Evolutionary conservation across 1,140 invertebrate genomes (phyloP), one percentile per base, ranked within the genome.

Genomic region (Matsumurasca onukii): DNA sequence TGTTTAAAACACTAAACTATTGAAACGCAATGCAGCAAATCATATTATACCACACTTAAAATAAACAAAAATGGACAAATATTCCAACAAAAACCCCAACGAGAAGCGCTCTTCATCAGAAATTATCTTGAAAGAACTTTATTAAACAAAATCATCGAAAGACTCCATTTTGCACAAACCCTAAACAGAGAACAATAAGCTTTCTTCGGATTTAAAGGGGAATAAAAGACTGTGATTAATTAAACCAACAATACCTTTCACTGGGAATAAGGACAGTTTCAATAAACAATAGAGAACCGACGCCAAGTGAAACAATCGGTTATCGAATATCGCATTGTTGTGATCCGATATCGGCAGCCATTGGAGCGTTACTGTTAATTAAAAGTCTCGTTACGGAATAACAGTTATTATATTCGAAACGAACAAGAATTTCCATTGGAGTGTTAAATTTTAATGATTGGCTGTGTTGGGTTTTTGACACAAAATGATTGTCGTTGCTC

Each of bases 131-230:
- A n/a, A n/a, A 3, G 49, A 17, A 51, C n/a, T 22, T 22, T 20
- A 51, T 51, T 51, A 57, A 61, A 71, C 70, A 69, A 70, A 73
- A 66, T 61, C 48, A 67, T 67, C 30, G 22, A 27, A 9, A 12
- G 25, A 59, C 24, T 27, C 30, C 9, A 27, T 59, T 59, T 29
- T 13, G 15, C n/a, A 59, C 25, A 27, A 59, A 59, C 22, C 15
- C 25, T 27, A 59, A n/a, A n/a, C n/a, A 59, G 24, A 29, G 55
- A 24, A 59, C 55, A 59, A 59, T 59, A 59, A 59, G 25, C 55
- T 59, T 39, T 17, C 34, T 39, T 17, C 13, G 30, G 24, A 59
- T 13, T 27, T 27, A 59, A 59, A 22, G 13, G 20, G 22, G 49
- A 22, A 22, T 52, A 52, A 59, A 59, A 59, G 55, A 27, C 24